Percentiles rank a stretch among this genome's conserved stretches.
phyloP scores from a whole-genome alignment of 2,113 vertebrate species.

The Nerophis ophidion region DNA sequence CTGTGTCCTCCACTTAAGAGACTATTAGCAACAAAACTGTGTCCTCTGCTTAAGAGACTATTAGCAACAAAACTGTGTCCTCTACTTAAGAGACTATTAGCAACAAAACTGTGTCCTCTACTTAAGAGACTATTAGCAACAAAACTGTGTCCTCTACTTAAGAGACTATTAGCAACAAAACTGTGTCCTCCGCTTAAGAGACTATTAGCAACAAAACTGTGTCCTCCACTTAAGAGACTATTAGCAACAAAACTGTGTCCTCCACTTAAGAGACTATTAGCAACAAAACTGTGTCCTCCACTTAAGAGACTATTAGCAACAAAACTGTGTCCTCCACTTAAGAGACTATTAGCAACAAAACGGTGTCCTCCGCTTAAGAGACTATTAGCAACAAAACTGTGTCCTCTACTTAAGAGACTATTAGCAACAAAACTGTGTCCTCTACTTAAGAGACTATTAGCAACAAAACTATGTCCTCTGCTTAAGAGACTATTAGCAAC shows the following conservation, averaged over 20 bases:
- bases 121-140: not conserved
- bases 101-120: too few relatives aligned
- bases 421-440: too few relatives aligned
- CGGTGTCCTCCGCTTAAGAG: slow-evolving; percentile 1
- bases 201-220: not conserved
- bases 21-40: not conserved
- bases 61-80: too few relatives aligned
- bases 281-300: too few relatives aligned
- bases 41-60: not conserved
- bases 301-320: not conserved
- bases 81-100: not conserved
- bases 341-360: not conserved
- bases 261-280: not conserved
- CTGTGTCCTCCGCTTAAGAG: slow-evolving; percentile 1
- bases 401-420: not conserved
- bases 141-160: too few relatives aligned
- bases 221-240: not conserved
- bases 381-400: not conserved
- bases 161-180: not conserved
- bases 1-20: slow-evolving; percentile 1
- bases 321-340: too few relatives aligned
- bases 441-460: not conserved
- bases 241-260: too few relatives aligned
- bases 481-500: not conserved
- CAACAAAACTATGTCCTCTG: too few relatives aligned